Conservation (phyloP, 2,888 invertebrate genomes). For the Sphaeridia pumilis region DNA sequence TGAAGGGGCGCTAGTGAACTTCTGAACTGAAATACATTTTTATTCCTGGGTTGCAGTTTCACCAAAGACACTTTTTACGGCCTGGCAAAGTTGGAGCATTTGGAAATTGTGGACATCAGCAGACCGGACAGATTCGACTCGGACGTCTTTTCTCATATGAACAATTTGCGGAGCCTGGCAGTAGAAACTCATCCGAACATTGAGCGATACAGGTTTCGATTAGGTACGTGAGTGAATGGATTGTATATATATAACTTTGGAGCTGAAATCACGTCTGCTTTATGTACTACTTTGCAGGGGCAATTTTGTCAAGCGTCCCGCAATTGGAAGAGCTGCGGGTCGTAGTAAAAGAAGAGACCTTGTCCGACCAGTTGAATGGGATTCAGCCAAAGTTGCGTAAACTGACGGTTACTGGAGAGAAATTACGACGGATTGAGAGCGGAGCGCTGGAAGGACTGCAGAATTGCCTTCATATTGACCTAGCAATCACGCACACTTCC, state of each 20-base stretch:
- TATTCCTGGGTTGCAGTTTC: conserved; percentile 46
- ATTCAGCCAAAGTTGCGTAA: conserved; percentile 67
- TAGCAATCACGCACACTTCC: conserved; percentile 64
- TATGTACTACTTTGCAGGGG: conserved; percentile 38
- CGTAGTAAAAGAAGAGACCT: conserved; percentile 58
- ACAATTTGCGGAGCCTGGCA: conserved; percentile 56
- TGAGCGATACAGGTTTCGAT: conserved; percentile 52
- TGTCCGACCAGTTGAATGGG: conserved; percentile 64
- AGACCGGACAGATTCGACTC: conserved; percentile 62
- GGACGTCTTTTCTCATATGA: conserved; percentile 58
- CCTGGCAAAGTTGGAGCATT: conserved; percentile 56
- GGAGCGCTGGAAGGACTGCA: conserved; percentile 65
- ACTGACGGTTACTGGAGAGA: conserved; percentile 64
- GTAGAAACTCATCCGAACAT: conserved; percentile 65
- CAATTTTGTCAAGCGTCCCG: conserved; percentile 56
- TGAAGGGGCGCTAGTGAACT: too few species aligned
- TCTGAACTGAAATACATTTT: not conserved
- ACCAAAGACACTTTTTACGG: conserved; percentile 59
- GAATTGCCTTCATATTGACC: conserved; percentile 60
- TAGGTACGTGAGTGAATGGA: too few species aligned
- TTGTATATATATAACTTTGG: too few species aligned
- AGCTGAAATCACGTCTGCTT: too few species aligned
- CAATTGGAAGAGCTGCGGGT: conserved; percentile 63
- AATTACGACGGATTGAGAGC: conserved; percentile 59
- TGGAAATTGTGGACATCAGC: conserved; percentile 62